phyloP scores from a whole-genome alignment of 1,140 invertebrate species.

The Drosophila prosaltans region DNA sequence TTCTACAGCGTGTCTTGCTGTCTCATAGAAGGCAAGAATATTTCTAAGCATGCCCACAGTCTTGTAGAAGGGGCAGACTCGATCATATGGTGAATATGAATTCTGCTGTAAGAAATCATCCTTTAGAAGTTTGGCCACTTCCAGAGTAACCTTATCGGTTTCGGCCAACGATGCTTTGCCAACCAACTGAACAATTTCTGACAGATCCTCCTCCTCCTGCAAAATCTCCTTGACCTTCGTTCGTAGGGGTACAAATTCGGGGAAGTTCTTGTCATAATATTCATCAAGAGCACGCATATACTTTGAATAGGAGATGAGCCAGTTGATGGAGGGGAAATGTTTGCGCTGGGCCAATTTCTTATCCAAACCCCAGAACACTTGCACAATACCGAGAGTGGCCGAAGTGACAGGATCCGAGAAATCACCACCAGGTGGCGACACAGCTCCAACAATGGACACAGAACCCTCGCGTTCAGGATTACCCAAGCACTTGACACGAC shows the following conservation, averaged over 20 bases:
- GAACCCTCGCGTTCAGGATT: slow-evolving; percentile 99
- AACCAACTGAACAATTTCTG: slow-evolving; percentile 99
- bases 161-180: slow-evolving; percentile 99
- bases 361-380: slow-evolving; percentile 99
- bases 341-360: slow-evolving; percentile 99
- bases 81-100: slow-evolving; percentile 97
- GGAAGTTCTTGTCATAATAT: slow-evolving; percentile 99
- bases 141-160: slow-evolving; percentile 99
- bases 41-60: slow-evolving; percentile 99
- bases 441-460: slow-evolving; percentile 99
- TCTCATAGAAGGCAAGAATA: slow-evolving; percentile 99
- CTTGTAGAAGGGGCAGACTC: slow-evolving; percentile 99
- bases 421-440: slow-evolving; percentile 99
- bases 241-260: slow-evolving; percentile 96
- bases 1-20: slow-evolving; percentile 98
- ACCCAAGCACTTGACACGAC: slow-evolving; percentile 98
- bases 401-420: slow-evolving; percentile 99
- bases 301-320: slow-evolving; percentile 99
- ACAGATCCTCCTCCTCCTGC: slow-evolving; percentile 99
- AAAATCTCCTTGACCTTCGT: slow-evolving; percentile 98
- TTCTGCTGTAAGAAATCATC: slow-evolving; percentile 99
- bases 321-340: slow-evolving; percentile 99
- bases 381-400: slow-evolving; percentile 99
- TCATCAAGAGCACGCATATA: slow-evolving; percentile 99
- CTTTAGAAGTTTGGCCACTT: slow-evolving; percentile 98